phyloP scores from a whole-genome alignment of 2,113 vertebrate species.

The Lophotis ruficrista region DNA sequence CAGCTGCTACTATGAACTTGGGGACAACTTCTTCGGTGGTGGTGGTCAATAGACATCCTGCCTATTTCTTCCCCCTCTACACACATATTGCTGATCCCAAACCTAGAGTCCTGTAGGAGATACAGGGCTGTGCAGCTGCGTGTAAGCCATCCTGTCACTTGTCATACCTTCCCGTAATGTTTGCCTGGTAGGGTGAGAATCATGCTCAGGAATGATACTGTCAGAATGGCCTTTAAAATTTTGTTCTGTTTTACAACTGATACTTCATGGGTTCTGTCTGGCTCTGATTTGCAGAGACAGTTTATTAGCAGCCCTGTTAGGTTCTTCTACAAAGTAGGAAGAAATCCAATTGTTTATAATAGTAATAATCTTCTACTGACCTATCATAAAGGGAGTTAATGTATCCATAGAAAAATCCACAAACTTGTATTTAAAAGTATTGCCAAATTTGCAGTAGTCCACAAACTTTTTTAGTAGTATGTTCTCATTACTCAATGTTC shows the following conservation, averaged over 20 bases:
- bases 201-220: background rate
- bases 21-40: background rate
- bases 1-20: background rate
- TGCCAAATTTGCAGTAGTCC: background rate
- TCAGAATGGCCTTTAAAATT: background rate
- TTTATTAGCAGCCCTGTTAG: background rate
- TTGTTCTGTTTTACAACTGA: background rate
- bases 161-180: fast-evolving
- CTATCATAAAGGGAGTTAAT: background rate
- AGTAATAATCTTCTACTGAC: background rate
- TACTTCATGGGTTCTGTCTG: background rate
- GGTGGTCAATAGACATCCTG: background rate
- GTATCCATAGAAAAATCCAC: background rate
- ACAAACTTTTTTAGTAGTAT: background rate
- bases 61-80: background rate
- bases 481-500: background rate
- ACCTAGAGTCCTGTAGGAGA: background rate
- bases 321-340: background rate
- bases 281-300: background rate
- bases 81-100: background rate
- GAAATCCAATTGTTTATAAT: background rate
- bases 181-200: background rate
- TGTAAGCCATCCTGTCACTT: background rate
- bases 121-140: background rate
- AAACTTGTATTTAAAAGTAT: background rate